Base-by-base conservation (phyloP, 2,113 vertebrate species). In the Gallinago paraguaiae region DNA sequence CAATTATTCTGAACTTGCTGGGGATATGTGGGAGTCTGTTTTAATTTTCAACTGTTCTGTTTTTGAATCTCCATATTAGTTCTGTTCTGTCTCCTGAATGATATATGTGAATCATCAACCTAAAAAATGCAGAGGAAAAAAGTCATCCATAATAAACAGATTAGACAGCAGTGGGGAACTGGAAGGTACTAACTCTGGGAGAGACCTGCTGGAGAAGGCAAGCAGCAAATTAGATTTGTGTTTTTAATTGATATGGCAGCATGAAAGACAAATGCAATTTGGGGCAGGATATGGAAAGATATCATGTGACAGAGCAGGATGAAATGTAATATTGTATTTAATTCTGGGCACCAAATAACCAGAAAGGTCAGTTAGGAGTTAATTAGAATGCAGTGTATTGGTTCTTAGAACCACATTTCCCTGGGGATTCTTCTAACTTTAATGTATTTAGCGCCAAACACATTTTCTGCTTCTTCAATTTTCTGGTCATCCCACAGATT, bases 251-350 rank as follows among this genome's bases (percentile, higher is more conserved):
- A 59, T 93, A 56, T 30, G 80, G 83, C 65, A 63, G 77, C 86
- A 50, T 77, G 83, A 95, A 95, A 93, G 76, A 86, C 25, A 86
- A 92, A 84, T 81, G 81, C 53, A 92, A 39, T 92, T 89, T 91
- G 75, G 72, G 56, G 30, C 57, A 78, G 75, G 60, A 72, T 90
- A 37, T 64, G 23, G 60, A 82, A 86, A 59, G 50, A 33, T 16
- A 54, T 41, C 82, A 86, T 59, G 69, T 67, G 84, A 89, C 51
- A 82, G 53, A 83, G 43, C 25, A 80, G 74, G 67, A 65, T 65
- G 45, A 70, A 86, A 94, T 76, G 53, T n/a, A 75, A 85, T 65
- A 81, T 3, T 64, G 17, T 35, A 37, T 88, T 82, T 90, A 59
- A 83, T 76, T 94, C 84, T 87, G 51, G n/a, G 46, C 56, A 84